phyloP scores from a whole-genome alignment of 2,797 vertebrate genomes.

The Malacoraja senta region DNA sequence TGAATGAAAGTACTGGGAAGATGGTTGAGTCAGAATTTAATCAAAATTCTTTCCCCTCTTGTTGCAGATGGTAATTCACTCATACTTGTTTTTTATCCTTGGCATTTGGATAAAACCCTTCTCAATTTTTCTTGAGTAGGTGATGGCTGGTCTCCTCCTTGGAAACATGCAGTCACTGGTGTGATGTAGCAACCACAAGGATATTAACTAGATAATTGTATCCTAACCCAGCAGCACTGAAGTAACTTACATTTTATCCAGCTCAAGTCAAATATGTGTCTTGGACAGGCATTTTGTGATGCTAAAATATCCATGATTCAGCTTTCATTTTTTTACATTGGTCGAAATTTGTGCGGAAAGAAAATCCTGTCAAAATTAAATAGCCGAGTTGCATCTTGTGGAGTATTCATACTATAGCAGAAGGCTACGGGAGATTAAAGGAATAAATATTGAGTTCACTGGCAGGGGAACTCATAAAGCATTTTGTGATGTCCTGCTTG shows the following conservation, averaged over 20 bases:
- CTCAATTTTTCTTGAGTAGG: background rate
- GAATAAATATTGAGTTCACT: background rate
- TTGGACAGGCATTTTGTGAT: background rate
- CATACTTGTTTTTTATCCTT: background rate
- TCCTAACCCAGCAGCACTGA: background rate
- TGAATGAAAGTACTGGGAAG: background rate
- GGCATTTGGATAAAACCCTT: background rate
- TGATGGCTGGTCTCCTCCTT: background rate
- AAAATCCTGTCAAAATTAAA: background rate
- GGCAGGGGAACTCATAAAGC: background rate
- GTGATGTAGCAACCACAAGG: background rate
- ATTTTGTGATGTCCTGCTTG: background rate
- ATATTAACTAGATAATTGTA: background rate
- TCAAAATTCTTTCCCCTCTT: background rate
- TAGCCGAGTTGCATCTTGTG: background rate
- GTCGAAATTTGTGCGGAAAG: no score
- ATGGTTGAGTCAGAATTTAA: background rate
- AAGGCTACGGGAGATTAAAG: background rate
- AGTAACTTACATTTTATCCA: background rate
- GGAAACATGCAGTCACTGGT: background rate
- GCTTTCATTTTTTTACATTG: no score
- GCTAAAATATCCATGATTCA: no score
- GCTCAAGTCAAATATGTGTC: background rate
- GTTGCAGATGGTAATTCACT: background rate
- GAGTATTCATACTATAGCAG: background rate